Evolutionary conservation across 2,888 invertebrate genomes (phyloP), one percentile per base, ranked within the genome.

Genomic region (Limnephilus rhombicus): DNA sequence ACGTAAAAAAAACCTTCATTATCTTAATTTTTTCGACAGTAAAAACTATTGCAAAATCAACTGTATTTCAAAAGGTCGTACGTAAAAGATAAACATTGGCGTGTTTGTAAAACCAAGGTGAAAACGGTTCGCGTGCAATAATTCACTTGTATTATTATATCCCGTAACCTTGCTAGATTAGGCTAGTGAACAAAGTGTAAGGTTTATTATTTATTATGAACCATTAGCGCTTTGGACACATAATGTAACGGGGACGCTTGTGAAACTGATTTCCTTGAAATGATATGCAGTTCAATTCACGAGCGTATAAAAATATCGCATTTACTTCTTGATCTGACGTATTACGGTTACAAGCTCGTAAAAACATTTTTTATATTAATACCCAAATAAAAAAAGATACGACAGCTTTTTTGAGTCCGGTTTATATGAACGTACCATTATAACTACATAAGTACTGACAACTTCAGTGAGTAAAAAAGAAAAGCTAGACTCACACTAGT

Each of bases 161-260:
- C 83, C 18, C 18, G 24, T 83, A 83, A 83, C 83, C 83, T 83
- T 83, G 83, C 37, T 18, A 68, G 68, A 68, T 68, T 68, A 68
- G 68, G 68, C 68, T 68, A 9, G 68, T 24, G 68, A 24, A n/a
- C 24, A 68, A 68, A 68, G 24, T n/a, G n/a, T 68, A 68, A 68
- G 68, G n/a, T 68, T 68, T 53, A 18, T 53, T 53, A 53, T 53
- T 53, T 68, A 68, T 68, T 68, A 68, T n/a, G 18, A 68, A 68
- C 68, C 24, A 68, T 68, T 68, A n/a, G 68, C 68, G 37, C 83
- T 83, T 83, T n/a, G 34, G 37, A 37, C 68, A 68, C 68, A 83
- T 83, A 83, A 24, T 18, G 34, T 34, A 41, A 34, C 37, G 83
- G 83, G 15, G 83, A 34, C 34, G 9, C 24, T 34, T 34, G 83